Base-by-base conservation (phyloP, 2,113 vertebrate genomes). In the Leptobrachium leishanense region DNA sequence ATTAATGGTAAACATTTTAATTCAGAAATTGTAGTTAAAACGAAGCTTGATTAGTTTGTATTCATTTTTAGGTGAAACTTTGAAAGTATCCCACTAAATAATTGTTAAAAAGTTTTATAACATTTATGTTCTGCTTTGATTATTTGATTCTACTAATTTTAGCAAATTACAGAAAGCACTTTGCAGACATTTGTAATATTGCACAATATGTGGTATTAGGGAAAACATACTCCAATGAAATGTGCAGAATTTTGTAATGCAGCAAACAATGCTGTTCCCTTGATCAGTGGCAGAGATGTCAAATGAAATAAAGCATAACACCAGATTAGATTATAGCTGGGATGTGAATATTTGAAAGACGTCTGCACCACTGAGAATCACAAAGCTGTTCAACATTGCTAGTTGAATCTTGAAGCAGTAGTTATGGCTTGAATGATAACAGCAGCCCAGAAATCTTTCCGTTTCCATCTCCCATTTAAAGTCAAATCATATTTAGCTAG, bases 401-500 rank as follows among this genome's bases (percentile, higher is more conserved):
- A 63, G 42, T 44, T 59, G 75, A 76, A 76, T 68, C 66, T 68
- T 31, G 55, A 40, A 76, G 65, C 64, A 64, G 55, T 68, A 65
- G 75, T 68, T 46, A 65, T 69, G 67, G 40, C 39, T 77, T 77
- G 55, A 70, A 70, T 69, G 76, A 77, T 63, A 77, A 67, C 12
- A 77, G 44, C 41, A 77, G 55, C 43, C 43, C 43, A 63, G 13
- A 62, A 77, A 70, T 70, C 55, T 77, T 40, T 31, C 43, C 39
- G 54, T 70, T 70, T 70, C 6, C 7, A 70, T 70, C 67, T 70
- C 43, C 76, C 70, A 77, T 77, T 77, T 77, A 63, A 70, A 77
- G 76, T 69, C 76, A 70, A 77, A 77, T 59, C 66, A 77, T 50
- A 77, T 77, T 70, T 62, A 31, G 11, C 54, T 77, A 40, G 54